Conservation (phyloP, 1,140 invertebrate genomes). For the Platorchestia sp. region DNA sequence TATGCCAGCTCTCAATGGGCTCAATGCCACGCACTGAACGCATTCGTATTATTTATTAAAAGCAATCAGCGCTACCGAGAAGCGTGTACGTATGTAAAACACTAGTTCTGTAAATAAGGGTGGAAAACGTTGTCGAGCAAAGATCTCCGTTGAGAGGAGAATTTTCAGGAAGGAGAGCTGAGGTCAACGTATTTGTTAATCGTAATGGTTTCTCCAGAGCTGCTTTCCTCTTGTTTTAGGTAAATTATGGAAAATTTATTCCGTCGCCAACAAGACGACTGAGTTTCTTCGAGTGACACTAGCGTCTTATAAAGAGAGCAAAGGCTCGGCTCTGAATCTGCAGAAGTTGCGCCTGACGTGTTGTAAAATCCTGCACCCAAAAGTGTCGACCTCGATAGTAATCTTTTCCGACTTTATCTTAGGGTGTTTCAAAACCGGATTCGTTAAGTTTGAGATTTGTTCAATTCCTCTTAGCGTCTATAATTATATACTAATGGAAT, state of each 20-base stretch:
- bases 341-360: not conserved
- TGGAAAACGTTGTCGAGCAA: not conserved
- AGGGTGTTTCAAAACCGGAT: too few relatives aligned
- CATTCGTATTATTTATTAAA: not conserved
- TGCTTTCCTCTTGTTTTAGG: not conserved
- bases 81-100: not conserved
- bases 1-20: conserved; percentile 14
- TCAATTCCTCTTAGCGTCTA: too few relatives aligned
- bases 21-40: not conserved
- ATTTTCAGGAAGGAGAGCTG: not conserved
- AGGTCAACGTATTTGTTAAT: not conserved
- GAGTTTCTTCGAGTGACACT: not conserved
- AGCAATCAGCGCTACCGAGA: not conserved
- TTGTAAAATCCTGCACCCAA: too few relatives aligned
- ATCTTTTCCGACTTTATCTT: too few relatives aligned
- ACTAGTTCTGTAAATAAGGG: not conserved
- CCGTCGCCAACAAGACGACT: not conserved
- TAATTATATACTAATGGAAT: too few relatives aligned
- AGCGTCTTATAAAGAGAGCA: not conserved
- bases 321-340: not conserved
- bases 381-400: too few relatives aligned
- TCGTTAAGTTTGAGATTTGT: too few relatives aligned
- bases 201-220: not conserved
- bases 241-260: not conserved
- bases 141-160: not conserved